A percentile compares a stretch with the other conserved stretches of the same genome.
Evolutionary conservation across 1,140 invertebrate species (phyloP).

Genomic region (Orius insidiosus): DNA sequence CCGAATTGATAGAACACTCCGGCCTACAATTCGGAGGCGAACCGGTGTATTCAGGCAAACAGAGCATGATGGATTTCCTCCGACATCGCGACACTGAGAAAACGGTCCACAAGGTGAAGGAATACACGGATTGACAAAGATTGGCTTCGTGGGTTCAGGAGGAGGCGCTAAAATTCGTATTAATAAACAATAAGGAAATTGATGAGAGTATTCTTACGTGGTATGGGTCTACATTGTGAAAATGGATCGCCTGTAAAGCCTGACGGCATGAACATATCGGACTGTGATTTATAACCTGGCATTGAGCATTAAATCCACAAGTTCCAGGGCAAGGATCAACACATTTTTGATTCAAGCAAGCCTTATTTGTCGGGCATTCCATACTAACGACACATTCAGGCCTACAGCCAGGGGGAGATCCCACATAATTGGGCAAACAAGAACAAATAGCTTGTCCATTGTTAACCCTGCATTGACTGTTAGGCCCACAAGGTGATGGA

Average conservation of each 20-base stretch:
- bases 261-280: slow-evolving; percentile 42
- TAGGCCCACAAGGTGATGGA: slow-evolving; percentile 57
- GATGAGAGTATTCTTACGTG: slow-evolving; percentile 17
- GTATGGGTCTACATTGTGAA: slow-evolving; percentile 35
- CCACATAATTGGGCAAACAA: slow-evolving; percentile 47
- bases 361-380: slow-evolving; percentile 47
- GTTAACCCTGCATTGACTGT: slow-evolving; percentile 52
- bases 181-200: too few species aligned
- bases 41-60: slow-evolving; percentile 41
- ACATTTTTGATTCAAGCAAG: slow-evolving; percentile 63
- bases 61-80: slow-evolving; percentile 41
- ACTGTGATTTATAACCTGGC: slow-evolving; percentile 45
- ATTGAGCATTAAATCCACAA: slow-evolving; percentile 54
- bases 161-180: slow-evolving; percentile 6
- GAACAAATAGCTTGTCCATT: slow-evolving; percentile 53
- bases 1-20: slow-evolving; percentile 45
- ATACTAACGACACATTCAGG: slow-evolving; percentile 58
- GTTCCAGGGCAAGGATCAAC: slow-evolving; percentile 58
- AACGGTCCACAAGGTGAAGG: slow-evolving; percentile 53
- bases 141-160: slow-evolving; percentile 20
- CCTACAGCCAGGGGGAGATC: slow-evolving; percentile 53
- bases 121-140: slow-evolving; percentile 36
- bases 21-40: slow-evolving; percentile 50
- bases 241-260: slow-evolving; percentile 47
- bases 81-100: slow-evolving; percentile 42